Percentiles rank a stretch among this genome's conserved stretches.
Evolutionary conservation across 2,113 vertebrate genomes (phyloP).

Genomic region (Illadopsis cleaveri): DNA sequence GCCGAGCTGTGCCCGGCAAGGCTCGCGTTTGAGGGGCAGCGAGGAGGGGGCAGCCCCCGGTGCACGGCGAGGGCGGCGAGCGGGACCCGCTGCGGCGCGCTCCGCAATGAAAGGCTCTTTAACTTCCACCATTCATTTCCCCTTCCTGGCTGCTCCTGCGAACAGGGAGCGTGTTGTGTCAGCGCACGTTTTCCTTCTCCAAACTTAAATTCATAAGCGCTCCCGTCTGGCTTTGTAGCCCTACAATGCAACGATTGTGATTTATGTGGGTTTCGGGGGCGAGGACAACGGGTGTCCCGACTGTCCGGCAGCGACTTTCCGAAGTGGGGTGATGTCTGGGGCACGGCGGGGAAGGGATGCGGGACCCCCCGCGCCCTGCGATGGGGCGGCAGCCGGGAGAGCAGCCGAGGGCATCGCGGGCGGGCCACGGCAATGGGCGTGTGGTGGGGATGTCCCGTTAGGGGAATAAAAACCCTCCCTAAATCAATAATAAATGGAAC

Average conservation of each 20-base stretch:
- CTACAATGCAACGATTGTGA: conserved; percentile 40
- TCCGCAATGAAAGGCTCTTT: conserved; percentile 42
- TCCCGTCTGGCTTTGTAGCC: conserved; percentile 35
- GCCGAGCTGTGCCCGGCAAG: background rate
- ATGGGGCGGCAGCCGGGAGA: background rate
- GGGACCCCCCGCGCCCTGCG: background rate
- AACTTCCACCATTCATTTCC: conserved; percentile 64
- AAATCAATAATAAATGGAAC: background rate
- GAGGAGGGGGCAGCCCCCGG: background rate
- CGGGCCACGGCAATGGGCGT: background rate
- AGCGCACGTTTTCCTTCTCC: conserved; percentile 5
- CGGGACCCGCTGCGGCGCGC: conserved; percentile 23
- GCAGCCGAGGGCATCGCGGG: background rate
- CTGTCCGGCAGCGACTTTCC: conserved; percentile 1
- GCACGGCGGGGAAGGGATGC: background rate
- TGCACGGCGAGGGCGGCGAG: background rate
- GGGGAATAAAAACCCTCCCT: background rate
- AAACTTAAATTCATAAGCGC: conserved; percentile 45
- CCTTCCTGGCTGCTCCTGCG: conserved; percentile 56
- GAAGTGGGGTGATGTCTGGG: conserved; percentile 22
- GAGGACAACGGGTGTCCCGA: background rate
- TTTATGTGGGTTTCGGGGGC: background rate
- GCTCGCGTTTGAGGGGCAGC: background rate
- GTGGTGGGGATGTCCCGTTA: background rate
- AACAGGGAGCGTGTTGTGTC: conserved; percentile 47